Conservation (phyloP, 2,888 invertebrate genomes). For the Conops quadrifasciatus region DNA sequence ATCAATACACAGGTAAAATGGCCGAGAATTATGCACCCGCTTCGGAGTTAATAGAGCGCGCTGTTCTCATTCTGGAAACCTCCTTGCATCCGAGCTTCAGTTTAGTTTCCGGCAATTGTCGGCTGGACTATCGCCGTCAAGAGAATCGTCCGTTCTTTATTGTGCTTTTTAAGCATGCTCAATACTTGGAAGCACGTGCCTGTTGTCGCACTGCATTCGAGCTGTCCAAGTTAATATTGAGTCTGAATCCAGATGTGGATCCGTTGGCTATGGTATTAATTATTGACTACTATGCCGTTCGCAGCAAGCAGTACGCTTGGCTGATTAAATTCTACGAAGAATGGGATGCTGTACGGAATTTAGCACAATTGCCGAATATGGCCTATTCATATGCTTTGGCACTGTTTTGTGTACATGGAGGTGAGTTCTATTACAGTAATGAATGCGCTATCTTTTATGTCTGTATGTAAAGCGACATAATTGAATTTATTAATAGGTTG, state of each 20-base stretch:
- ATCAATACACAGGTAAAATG: slow-evolving; percentile 65
- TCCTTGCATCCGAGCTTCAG: slow-evolving; percentile 84
- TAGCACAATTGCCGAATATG: slow-evolving; percentile 87
- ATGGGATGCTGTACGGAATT: slow-evolving; percentile 73
- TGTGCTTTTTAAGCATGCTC: slow-evolving; percentile 82
- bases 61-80: slow-evolving; percentile 79
- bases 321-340: slow-evolving; percentile 70
- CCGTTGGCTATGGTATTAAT: slow-evolving; percentile 79
- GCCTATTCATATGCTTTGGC: slow-evolving; percentile 83
- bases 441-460: too few relatives aligned
- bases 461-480: too few relatives aligned
- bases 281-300: slow-evolving; percentile 84
- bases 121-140: slow-evolving; percentile 79
- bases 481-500: too few relatives aligned
- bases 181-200: slow-evolving; percentile 79
- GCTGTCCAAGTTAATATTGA: slow-evolving; percentile 82
- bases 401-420: slow-evolving; percentile 70
- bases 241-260: slow-evolving; percentile 78
- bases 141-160: slow-evolving; percentile 86
- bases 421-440: slow-evolving; percentile 25
- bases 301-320: slow-evolving; percentile 79
- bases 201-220: slow-evolving; percentile 89
- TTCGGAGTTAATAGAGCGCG: slow-evolving; percentile 80
- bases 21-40: slow-evolving; percentile 83
- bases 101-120: slow-evolving; percentile 75